Base-by-base conservation (phyloP, 2,888 invertebrate genomes). In the Lasiommata megera region DNA sequence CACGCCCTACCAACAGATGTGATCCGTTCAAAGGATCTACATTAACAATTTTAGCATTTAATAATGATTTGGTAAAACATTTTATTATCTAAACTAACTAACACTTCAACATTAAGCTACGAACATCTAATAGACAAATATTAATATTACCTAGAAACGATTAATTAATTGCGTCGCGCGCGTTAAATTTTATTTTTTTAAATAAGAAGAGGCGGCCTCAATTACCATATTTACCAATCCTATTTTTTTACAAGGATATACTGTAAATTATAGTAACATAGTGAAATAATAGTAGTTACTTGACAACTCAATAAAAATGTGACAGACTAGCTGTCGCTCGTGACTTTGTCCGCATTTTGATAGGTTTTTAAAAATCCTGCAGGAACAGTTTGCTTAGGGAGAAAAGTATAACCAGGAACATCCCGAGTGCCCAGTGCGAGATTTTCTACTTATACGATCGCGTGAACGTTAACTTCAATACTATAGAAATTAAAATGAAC, bases 131-230 rank as follows among this genome's bases (percentile, higher is more conserved):
- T 66, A 71, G 77, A 80, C 31, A 37, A 28, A 29, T 51, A 38
- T 37, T 28, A 34, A 11, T 37, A 47, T n/a, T 28, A 6, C 6
- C 5, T 51, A 37, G 3, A 1, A 2, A 23, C 5, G 5, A 14
- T 37, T 28, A 8, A 23, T 23, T n/a, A 23, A 11, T 28, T 51
- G 16, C 11, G 31, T 31, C 28, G 16, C 29, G 8, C 16, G 11
- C n/a, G 69, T 74, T 74, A 77, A 72, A 68, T 74, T 78, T 84
- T 68, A 74, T 78, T 84, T 86, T 65, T 72, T 79, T 70, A 77
- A 70, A 77, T 71, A 76, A 78, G 77, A 74, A 84, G 81, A 89
- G 88, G 88, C 89, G 89, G 89, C 86, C 86, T 82, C 88, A 82
- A 81, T 86, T 84, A 76, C 79, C 76, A 76, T 82, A 77, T 70